Evolutionary conservation across 2,113 vertebrate species (phyloP), one percentile per base, ranked within the genome.

Genomic region (Saimiri boliviensis): DNA sequence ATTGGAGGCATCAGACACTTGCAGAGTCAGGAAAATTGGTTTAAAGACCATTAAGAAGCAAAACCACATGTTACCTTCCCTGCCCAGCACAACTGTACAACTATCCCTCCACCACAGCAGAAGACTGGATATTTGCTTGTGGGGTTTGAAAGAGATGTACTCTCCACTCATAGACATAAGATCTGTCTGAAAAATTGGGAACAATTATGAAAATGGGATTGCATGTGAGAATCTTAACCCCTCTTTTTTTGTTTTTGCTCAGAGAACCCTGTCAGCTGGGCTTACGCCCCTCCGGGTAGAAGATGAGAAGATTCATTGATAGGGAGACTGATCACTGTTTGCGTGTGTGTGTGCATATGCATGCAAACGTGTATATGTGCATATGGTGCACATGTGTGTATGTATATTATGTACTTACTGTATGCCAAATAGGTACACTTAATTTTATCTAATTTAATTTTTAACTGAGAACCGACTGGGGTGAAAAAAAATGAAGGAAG

Each of bases 401-500:
- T 56, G 1, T 86, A 13, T 68, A 37, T 74, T 87, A 21, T 74
- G 7, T 56, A 74, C 14, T 83, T 86, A 23, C 9, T 58, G 0
- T 30, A 81, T 68, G 27, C 16, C 37, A 73, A 73, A 73, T 40
- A 73, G 16, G 17, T n/a, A 42, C 1, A 71, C 8, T 89, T 85
- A 93, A 77, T 90, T 79, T 60, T 58, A 76, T 42, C 35, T 68
- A 37, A 77, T 52, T 71, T 60, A 87, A 32, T 60, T 79, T 93
- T 94, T 92, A 71, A 86, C 63, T 86, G 52, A 81, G 68, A 93
- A 77, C 14, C 86, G n/a, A 81, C 27, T 82, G 60, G 40, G 52
- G 47, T 49, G 16, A 63, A 92, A 93, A 68, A 76, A 13, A 40
- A 25, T 82, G 56, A 70, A 63, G 12, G 30, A 94, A n/a, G 27